Percentiles rank a stretch among this genome's conserved stretches.
These are phyloP conservation scores for Harpagus bidentatus DNA, from an alignment of 2,113 vertebrate species.

Conservation along the genomic window DNA sequence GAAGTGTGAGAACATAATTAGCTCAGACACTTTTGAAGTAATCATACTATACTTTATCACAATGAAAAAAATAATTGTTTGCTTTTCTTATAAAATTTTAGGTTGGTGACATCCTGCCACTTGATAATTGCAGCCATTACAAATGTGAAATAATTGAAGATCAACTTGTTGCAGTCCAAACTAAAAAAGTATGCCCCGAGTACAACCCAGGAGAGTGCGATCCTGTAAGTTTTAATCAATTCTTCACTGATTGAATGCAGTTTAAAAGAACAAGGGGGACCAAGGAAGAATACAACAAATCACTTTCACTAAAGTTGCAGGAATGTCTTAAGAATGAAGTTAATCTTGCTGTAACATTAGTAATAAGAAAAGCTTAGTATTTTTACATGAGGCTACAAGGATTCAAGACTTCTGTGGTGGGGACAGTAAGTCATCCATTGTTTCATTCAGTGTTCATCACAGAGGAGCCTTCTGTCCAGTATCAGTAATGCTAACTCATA, in stretches of 20 bases:
- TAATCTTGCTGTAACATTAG: background rate
- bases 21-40: background rate
- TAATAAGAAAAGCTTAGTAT: background rate
- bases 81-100: conserved; percentile 42
- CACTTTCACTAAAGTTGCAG: background rate
- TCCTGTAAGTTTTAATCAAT: conserved; percentile 72
- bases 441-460: background rate
- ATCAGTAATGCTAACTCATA: background rate
- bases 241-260: background rate
- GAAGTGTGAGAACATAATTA: background rate
- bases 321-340: background rate
- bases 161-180: conserved; percentile 44
- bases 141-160: conserved; percentile 70
- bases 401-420: background rate
- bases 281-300: background rate
- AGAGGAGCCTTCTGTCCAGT: background rate
- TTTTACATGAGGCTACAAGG: background rate
- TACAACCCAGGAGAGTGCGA: conserved; percentile 70
- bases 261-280: background rate
- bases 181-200: conserved; percentile 61
- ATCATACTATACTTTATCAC: background rate
- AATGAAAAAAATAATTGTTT: background rate
- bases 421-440: background rate
- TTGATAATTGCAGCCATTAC: conserved; percentile 79
- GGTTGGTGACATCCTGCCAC: conserved; percentile 69